Conservation (phyloP, 2,888 invertebrate species). For the Sussaba pulchella region DNA sequence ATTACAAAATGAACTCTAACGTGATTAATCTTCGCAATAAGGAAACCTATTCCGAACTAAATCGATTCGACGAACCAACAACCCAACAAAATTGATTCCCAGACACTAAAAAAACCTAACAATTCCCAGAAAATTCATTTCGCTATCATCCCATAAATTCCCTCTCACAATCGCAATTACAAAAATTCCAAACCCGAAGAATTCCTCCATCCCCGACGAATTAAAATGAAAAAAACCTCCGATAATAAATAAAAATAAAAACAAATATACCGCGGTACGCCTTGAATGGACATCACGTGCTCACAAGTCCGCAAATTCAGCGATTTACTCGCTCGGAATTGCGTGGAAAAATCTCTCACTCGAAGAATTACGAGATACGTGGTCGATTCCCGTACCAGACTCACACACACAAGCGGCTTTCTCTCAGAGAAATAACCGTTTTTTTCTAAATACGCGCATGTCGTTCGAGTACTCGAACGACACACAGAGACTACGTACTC, state of each 20-base stretch:
- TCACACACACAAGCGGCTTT: slow-evolving; percentile 43
- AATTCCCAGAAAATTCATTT: too few species aligned
- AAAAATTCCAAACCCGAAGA: too few species aligned
- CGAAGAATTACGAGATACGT: slow-evolving; percentile 43
- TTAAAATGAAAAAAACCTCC: too few species aligned
- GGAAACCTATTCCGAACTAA: too few species aligned
- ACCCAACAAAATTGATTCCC: too few species aligned
- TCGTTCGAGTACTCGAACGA: slow-evolving; percentile 24
- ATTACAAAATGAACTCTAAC: too few species aligned
- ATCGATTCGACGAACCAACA: too few species aligned
- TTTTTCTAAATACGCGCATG: slow-evolving; percentile 59
- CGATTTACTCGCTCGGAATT: slow-evolving; percentile 22
- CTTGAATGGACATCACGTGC: background rate
- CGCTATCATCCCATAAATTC: too few species aligned
- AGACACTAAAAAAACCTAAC: too few species aligned
- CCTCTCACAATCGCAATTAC: too few species aligned
- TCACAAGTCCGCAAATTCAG: background rate
- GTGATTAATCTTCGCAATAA: too few species aligned
- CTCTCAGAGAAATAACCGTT: too few species aligned
- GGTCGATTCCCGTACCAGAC: slow-evolving; percentile 4
- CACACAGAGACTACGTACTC: slow-evolving; percentile 32
- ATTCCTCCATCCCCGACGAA: background rate
- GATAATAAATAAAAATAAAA: background rate
- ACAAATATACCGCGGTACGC: background rate
- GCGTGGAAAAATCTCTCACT: slow-evolving; percentile 49